phyloP scores from a whole-genome alignment of 2,797 vertebrate genomes.

The Valencia hispanica region DNA sequence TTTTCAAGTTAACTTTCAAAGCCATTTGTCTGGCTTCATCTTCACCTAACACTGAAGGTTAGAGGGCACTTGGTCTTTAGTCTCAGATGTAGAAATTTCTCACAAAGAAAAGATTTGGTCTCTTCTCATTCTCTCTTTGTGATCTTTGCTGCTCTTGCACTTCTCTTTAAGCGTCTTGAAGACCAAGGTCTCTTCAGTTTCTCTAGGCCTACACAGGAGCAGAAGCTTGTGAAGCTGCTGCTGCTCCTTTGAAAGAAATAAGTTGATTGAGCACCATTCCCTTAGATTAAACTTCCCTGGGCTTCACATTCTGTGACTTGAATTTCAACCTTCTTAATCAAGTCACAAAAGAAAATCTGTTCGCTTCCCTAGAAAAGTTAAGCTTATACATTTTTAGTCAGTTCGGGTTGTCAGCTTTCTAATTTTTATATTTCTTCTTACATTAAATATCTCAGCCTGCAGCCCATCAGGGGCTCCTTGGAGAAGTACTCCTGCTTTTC shows the following conservation, averaged over 20 bases:
- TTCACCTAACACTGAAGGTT: not conserved
- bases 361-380: not conserved
- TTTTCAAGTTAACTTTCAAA: not conserved
- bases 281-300: not conserved
- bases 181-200: constrained; percentile 7
- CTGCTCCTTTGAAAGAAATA: constrained; percentile 11
- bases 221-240: constrained; percentile 2
- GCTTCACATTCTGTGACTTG: constrained; percentile 16
- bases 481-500: constrained; percentile 26
- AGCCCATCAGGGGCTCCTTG: constrained; percentile 31
- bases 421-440: constrained; percentile 18
- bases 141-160: constrained; percentile 5
- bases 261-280: not conserved
- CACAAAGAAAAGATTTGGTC: not conserved
- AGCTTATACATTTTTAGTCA: constrained; percentile 15
- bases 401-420: constrained; percentile 21
- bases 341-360: not conserved
- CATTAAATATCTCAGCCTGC: constrained; percentile 11
- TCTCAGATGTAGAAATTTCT: not conserved
- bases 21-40: not conserved
- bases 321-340: constrained; percentile 5
- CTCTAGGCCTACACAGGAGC: constrained; percentile 6
- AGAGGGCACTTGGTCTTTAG: not conserved
- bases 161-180: constrained; percentile 24
- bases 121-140: constrained; percentile 9